Percentiles rank a stretch among this genome's conserved stretches.
phyloP scores from a whole-genome alignment of 2,113 vertebrate species.

The Cepphus grylle region DNA sequence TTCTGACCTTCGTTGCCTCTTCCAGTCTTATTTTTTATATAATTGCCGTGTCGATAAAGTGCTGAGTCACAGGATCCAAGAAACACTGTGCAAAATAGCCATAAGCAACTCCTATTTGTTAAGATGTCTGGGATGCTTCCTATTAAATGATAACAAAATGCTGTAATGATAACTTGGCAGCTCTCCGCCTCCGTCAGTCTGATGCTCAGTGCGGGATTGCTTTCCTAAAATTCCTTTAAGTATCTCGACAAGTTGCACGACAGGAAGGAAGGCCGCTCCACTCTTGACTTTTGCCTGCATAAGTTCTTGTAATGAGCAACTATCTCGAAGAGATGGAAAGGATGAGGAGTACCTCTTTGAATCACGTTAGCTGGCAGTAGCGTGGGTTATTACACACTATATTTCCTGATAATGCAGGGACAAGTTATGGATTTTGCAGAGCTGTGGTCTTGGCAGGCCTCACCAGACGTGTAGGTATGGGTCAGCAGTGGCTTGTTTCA shows the following conservation, averaged over 20 bases:
- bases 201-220: neutral
- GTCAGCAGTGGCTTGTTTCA: neutral
- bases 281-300: neutral
- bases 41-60: neutral
- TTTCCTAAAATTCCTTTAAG: conserved; percentile 33
- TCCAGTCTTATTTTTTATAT: neutral
- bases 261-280: conserved; percentile 56
- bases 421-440: neutral
- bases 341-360: neutral
- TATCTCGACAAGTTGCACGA: neutral
- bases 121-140: conserved; percentile 65
- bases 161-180: conserved; percentile 63
- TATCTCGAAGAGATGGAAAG: neutral
- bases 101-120: neutral
- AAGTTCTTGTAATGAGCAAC: neutral
- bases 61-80: conserved; percentile 56
- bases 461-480: neutral
- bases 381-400: neutral
- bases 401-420: neutral
- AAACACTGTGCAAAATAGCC: conserved; percentile 21
- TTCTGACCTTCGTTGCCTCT: neutral
- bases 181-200: conserved; percentile 1
- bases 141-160: conserved; percentile 65
- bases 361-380: neutral
- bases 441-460: neutral